Evolutionary conservation across 2,797 vertebrate species (phyloP), one percentile per base, ranked within the genome.

Genomic region (Hydrolagus colliei): DNA sequence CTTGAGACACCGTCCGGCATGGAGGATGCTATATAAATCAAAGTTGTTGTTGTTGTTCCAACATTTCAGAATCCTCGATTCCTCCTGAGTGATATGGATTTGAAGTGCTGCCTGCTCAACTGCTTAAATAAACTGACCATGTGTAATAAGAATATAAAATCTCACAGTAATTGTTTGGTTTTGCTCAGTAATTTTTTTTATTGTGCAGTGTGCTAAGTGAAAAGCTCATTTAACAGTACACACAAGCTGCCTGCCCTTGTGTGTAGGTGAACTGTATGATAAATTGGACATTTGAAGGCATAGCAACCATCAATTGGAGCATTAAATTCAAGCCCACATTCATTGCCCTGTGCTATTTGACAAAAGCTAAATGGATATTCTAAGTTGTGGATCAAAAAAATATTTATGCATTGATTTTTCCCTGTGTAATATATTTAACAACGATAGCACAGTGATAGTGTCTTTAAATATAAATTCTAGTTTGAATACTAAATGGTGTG

Each of bases 211-310:
- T 18, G 79, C 35, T 84, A 84, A 84, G 32, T 84, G 79, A 84
- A 84, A 77, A 84, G 41, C 65, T 84, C 79, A 84, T 84, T 84
- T 84, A 84, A 84, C 65, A 84, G 27, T 68, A 84, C 41, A 27
- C 68, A 32, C 65, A 67, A 84, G 32, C 79, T 84, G 79, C 79
- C 79, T 84, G 67, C 68, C 27, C 14, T 84, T 84, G 79, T 71
- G 79, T 27, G 68, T 84, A 84, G 79, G 79, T 41, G 79, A 68
- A 67, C 79, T 82, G 79, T 27, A 63, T 84, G 79, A 84, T 84
- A 84, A 84, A 84, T 71, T 84, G 68, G 65, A 32, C 63, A 84
- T 35, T 16, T 84, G 41, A 84, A 84, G 20, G 65, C 79, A 84
- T 67, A 67, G 32, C 65, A 84, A 63, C 79, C 68, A 71, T 84